phyloP scores from a whole-genome alignment of 2,797 vertebrate genomes.

The Macropus fuliginosus region DNA sequence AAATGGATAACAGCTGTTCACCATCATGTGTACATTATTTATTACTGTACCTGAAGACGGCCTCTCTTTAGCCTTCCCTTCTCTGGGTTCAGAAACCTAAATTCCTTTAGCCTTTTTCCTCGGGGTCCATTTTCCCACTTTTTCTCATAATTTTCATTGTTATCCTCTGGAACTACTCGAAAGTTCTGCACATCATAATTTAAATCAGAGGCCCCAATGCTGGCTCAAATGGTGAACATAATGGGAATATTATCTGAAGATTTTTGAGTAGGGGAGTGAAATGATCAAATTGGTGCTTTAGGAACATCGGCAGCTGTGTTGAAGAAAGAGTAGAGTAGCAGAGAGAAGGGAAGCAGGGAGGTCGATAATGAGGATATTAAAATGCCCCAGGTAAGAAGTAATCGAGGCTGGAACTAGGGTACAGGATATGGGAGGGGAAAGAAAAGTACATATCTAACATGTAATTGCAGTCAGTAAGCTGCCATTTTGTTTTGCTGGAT shows the following conservation, averaged over 20 bases:
- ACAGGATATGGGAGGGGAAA: background rate
- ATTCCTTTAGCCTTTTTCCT: constrained; percentile 43
- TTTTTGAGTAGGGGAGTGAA: background rate
- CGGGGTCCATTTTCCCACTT: constrained; percentile 49
- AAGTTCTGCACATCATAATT: constrained; percentile 65
- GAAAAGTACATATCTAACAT: background rate
- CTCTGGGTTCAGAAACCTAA: constrained; percentile 49
- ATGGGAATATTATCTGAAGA: background rate
- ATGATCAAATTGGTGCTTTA: background rate
- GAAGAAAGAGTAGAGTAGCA: background rate
- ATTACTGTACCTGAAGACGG: constrained; percentile 37
- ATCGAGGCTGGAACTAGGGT: background rate
- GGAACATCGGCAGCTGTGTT: background rate
- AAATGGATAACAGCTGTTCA: constrained; percentile 7
- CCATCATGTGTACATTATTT: constrained; percentile 32
- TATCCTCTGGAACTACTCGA: constrained; percentile 48
- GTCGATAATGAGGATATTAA: background rate
- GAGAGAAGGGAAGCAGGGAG: background rate
- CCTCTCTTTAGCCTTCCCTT: constrained; percentile 61
- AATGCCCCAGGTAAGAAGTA: background rate
- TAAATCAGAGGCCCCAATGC: background rate
- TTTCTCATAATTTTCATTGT: constrained; percentile 57
- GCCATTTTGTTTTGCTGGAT: background rate
- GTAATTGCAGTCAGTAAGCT: background rate
- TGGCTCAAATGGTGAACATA: background rate